These are phyloP conservation scores for Danio kyathit DNA, from an alignment of 2,797 vertebrate species.

Conservation along the genomic window DNA sequence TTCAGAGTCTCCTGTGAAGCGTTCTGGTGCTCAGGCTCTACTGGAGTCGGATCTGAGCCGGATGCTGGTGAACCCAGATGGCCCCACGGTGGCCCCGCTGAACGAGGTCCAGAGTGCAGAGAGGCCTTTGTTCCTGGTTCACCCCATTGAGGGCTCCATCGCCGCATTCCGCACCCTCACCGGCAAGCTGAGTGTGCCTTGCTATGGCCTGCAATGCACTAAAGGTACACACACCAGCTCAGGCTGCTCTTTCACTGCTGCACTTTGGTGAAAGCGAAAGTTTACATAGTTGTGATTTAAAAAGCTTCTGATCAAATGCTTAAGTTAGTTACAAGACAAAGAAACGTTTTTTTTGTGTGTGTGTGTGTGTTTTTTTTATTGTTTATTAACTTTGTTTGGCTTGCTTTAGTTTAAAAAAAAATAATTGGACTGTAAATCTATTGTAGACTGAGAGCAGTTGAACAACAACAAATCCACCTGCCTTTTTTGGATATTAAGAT, in stretches of 20 bases:
- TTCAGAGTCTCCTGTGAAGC: constrained; percentile 75
- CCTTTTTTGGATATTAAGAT: neutral
- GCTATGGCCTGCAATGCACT: constrained; percentile 95
- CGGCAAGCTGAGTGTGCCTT: constrained; percentile 87
- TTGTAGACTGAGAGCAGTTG: neutral
- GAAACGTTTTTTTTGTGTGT: neutral
- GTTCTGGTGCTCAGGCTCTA: constrained; percentile 57
- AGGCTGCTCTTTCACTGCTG: neutral
- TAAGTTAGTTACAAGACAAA: too few species aligned
- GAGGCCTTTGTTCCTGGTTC: constrained; percentile 91
- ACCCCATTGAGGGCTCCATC: constrained; percentile 94
- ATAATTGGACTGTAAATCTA: neutral
- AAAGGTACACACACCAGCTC: constrained; percentile 79
- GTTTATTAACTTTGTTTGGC: neutral
- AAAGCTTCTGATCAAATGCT: too few species aligned
- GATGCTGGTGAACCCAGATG: constrained; percentile 88
- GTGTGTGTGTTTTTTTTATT: too few species aligned
- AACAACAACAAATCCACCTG: neutral
- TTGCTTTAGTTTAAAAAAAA: neutral
- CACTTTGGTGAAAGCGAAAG: neutral
- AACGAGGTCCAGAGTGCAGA: constrained; percentile 88
- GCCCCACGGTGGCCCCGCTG: constrained; percentile 83
- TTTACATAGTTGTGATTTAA: too few species aligned
- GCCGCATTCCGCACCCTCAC: constrained; percentile 85
- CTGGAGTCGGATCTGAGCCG: constrained; percentile 80